Base-by-base conservation (phyloP, 2,888 invertebrate genomes). In the Diloba caeruleocephala region DNA sequence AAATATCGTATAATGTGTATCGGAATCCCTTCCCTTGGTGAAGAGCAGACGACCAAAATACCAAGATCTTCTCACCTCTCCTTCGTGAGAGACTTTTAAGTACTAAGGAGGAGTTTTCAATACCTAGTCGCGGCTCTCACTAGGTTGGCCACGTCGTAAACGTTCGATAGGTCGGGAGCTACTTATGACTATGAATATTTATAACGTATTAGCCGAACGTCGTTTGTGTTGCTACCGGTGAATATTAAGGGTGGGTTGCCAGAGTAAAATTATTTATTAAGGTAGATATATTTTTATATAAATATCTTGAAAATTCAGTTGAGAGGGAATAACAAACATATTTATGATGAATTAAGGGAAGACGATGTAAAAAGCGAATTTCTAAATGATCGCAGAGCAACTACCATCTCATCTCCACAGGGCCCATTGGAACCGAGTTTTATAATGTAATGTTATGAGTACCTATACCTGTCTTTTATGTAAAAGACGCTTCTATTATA, bases 121-220 rank as follows among this genome's bases (percentile, higher is more conserved):
- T 43, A 43, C 64, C 45, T 36, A 45, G 49, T 62, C 55, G 62
- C 53, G 51, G 80, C 51, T 82, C 85, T 65, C 31, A 41, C 32
- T 54, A 62, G 3, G 49, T 31, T 82, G 85, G 90, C 25, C 56
- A 60, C 38, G 72, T 60, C 68, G 78, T 89, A 89, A 92, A 84
- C 86, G 89, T 84, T 90, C 88, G 85, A 88, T 90, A 85, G 87
- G 84, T 85, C 65, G 78, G 81, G 68, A 88, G 90, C 89, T 92
- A 88, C 91, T 92, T 92, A 90, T 86, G 82, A 82, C 87, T 86
- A 90, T 92, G 92, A 91, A 92, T 92, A 92, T 92, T 92, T 92
- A 92, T 92, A 89, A 89, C 88, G 79, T 90, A 91, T 91, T 91
- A 91, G 88, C 79, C 48, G 81, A 88, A 84, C 87, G 85, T 79